A percentile compares a stretch with the other conserved stretches of the same genome.
phyloP scores from a whole-genome alignment of 2,113 vertebrate genomes.

The Scophthalmus maximus region DNA sequence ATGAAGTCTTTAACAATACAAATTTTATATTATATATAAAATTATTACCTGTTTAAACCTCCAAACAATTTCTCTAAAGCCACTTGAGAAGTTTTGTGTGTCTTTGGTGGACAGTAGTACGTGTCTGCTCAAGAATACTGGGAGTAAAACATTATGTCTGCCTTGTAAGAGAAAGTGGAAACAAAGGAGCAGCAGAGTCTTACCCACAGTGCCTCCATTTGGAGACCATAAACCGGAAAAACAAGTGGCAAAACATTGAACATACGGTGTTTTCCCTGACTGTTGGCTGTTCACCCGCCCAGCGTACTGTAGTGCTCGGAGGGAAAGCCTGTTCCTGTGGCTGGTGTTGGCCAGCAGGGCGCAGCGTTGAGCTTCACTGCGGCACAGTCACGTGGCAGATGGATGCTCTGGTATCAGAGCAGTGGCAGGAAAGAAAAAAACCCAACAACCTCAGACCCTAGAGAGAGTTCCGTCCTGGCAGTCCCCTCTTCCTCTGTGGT shows the following conservation, averaged over 20 bases:
- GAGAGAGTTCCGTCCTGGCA: not conserved
- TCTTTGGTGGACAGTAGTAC: too few relatives aligned
- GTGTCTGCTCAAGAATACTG: not conserved
- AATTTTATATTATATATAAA: too few relatives aligned
- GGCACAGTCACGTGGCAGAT: not conserved
- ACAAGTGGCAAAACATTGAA: slow-evolving; percentile 24
- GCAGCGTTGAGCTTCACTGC: slow-evolving; percentile 53
- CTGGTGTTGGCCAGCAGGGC: slow-evolving; percentile 50
- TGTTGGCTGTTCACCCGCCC: slow-evolving; percentile 43
- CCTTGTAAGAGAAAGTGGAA: not conserved
- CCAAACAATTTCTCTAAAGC: too few relatives aligned
- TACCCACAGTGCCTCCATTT: slow-evolving; percentile 4
- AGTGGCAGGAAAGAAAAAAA: not conserved
- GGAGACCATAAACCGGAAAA: slow-evolving; percentile 4
- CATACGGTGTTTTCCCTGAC: slow-evolving; percentile 40
- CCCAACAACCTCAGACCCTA: not conserved
- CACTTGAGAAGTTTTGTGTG: too few relatives aligned
- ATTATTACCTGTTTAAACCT: too few relatives aligned
- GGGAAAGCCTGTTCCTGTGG: not conserved
- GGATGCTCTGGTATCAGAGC: not conserved
- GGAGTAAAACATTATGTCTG: not conserved
- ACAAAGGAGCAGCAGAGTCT: not conserved
- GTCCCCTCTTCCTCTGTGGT: not conserved
- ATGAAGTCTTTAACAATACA: too few relatives aligned
- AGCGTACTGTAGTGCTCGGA: not conserved